Evolutionary conservation across 2,797 vertebrate species (phyloP).

Genomic region (Strix occidentalis): DNA sequence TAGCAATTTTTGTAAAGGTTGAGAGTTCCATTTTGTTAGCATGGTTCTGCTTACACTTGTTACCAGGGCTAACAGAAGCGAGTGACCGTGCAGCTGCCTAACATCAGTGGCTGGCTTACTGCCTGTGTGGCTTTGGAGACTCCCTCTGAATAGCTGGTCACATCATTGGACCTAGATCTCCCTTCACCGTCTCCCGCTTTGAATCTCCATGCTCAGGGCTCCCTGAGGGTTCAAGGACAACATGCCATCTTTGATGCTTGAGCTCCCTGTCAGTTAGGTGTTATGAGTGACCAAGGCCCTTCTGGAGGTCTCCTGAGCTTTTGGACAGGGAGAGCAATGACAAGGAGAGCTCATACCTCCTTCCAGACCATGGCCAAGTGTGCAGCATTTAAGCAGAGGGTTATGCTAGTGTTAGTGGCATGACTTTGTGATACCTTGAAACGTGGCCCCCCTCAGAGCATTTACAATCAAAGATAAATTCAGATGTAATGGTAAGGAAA

Average conservation of each 20-base stretch:
- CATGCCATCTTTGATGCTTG: accelerated
- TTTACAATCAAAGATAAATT: not conserved
- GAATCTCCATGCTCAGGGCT: not conserved
- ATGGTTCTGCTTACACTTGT: accelerated
- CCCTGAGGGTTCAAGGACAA: not conserved
- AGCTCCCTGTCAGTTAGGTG: not conserved
- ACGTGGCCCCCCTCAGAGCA: not conserved
- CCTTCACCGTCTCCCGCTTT: not conserved
- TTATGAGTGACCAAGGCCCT: not conserved
- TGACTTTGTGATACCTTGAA: not conserved
- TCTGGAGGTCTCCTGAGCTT: not conserved
- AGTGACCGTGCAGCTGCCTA: not conserved
- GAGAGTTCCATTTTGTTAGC: not conserved
- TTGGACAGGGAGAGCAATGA: not conserved
- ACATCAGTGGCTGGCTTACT: not conserved
- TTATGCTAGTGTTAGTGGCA: not conserved
- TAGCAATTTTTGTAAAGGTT: not conserved
- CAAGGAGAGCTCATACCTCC: not conserved
- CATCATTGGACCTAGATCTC: not conserved
- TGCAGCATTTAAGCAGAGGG: not conserved
- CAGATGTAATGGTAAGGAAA: not conserved
- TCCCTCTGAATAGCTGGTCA: not conserved
- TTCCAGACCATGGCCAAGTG: not conserved
- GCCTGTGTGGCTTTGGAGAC: not conserved
- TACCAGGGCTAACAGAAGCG: not conserved